Percentiles rank a stretch among this genome's conserved stretches.
These are phyloP conservation scores for Synergus japonicus DNA, from an alignment of 2,888 invertebrate genomes.

Conservation along the genomic window DNA sequence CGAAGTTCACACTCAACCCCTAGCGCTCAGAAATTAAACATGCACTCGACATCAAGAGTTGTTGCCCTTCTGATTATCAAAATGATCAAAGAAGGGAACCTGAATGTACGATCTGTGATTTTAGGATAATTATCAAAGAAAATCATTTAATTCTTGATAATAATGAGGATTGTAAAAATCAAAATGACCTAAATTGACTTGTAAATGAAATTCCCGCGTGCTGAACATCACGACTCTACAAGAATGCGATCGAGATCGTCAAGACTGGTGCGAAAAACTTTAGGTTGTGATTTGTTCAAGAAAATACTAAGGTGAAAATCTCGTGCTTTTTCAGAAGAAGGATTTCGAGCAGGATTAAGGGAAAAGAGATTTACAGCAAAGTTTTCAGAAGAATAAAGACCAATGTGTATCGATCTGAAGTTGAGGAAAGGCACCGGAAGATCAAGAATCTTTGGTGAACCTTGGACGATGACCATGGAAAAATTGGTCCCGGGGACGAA, in stretches of 20 bases:
- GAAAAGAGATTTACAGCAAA: background rate
- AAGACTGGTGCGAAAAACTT: conserved; percentile 55
- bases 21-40: background rate
- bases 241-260: conserved; percentile 50
- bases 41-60: background rate
- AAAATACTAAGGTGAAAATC: conserved; percentile 66
- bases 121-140: background rate
- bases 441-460: background rate
- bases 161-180: background rate
- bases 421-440: background rate
- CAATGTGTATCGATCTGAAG: background rate
- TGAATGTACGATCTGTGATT: background rate
- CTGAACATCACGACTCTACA: background rate
- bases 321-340: background rate
- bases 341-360: background rate
- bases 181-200: background rate
- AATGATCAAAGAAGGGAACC: background rate
- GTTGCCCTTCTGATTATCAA: background rate
- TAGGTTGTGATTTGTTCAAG: conserved; percentile 62
- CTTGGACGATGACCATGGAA: conserved; percentile 4
- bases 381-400: background rate
- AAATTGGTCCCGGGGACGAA: background rate
- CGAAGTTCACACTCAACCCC: background rate
- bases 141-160: no score
- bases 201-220: conserved; percentile 14